Evolutionary conservation across 2,888 invertebrate species (phyloP).

Genomic region (Venusia cambrica): DNA sequence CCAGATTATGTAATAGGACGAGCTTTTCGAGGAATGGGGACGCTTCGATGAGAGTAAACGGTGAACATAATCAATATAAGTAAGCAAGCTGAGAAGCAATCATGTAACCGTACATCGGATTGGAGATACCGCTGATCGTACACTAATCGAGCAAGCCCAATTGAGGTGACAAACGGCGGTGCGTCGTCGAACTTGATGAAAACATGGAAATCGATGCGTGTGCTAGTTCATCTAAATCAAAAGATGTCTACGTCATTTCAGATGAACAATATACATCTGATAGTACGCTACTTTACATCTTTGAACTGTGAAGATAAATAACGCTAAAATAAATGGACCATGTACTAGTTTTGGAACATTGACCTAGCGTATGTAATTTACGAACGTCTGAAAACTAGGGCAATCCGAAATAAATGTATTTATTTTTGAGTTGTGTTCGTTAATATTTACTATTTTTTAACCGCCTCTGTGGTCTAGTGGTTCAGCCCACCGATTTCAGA

Average conservation of each 20-base stretch:
- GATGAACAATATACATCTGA: too few species aligned
- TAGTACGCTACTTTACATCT: too few species aligned
- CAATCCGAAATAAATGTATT: conserved; percentile 27
- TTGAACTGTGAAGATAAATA: conserved; percentile 10
- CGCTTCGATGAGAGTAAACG: conserved; percentile 21
- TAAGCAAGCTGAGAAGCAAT: conserved; percentile 18
- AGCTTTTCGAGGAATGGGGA: conserved; percentile 28
- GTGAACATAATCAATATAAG: conserved; percentile 22
- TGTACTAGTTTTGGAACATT: conserved; percentile 49
- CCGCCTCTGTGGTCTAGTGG: too few species aligned
- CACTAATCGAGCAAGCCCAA: conserved; percentile 15
- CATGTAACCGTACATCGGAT: conserved; percentile 21
- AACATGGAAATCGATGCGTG: too few species aligned
- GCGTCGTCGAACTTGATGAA: conserved; percentile 7
- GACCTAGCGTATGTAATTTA: conserved; percentile 44
- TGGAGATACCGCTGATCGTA: conserved; percentile 19
- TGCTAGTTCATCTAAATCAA: too few species aligned
- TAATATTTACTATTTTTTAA: conserved; percentile 16
- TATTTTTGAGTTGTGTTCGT: conserved; percentile 32
- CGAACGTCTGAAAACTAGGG: conserved; percentile 43
- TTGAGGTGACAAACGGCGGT: conserved; percentile 14
- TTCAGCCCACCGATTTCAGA: too few species aligned
- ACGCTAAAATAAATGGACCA: conserved; percentile 36
- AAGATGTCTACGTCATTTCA: too few species aligned
- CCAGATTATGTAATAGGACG: conserved; percentile 18